Evolutionary conservation across 1,140 invertebrate genomes (phyloP).

Genomic region (Hypothenemus hampei): DNA sequence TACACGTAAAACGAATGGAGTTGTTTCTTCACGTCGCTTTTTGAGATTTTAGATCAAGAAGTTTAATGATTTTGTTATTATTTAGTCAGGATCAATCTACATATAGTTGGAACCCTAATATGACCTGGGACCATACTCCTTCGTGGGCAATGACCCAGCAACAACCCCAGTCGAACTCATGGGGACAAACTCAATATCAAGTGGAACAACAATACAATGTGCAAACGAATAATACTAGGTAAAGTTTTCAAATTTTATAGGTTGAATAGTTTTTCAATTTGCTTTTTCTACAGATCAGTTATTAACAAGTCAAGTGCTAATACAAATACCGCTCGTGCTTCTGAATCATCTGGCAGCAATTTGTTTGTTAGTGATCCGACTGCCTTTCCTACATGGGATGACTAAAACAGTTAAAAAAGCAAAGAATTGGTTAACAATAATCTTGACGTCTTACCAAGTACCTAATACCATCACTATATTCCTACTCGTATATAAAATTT

Average conservation of each 20-base stretch:
- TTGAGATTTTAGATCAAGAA: no score
- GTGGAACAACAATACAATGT: conserved; percentile 45
- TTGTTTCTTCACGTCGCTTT: no score
- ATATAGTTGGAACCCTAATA: conserved; percentile 44
- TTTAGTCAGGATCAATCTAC: conserved; percentile 42
- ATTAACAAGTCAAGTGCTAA: conserved; percentile 28
- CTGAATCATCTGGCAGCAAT: conserved; percentile 10
- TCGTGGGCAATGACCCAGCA: conserved; percentile 35
- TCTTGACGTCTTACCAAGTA: no score
- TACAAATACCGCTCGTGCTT: conserved; percentile 5
- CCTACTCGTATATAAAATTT: not conserved
- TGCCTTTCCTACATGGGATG: conserved; percentile 47
- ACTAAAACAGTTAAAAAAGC: conserved; percentile 32
- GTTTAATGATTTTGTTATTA: not conserved
- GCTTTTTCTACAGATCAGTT: conserved; percentile 40
- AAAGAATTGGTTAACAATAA: not conserved
- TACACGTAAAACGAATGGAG: not conserved
- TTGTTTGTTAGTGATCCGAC: conserved; percentile 42
- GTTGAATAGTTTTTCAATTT: no score
- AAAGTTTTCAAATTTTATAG: conserved; percentile 19
- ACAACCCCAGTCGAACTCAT: conserved; percentile 28
- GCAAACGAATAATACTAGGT: conserved; percentile 46
- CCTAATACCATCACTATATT: no score
- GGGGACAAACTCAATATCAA: conserved; percentile 40
- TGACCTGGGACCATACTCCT: conserved; percentile 40